Conservation (phyloP, 2,113 vertebrate species). For the Hassar affinis region DNA sequence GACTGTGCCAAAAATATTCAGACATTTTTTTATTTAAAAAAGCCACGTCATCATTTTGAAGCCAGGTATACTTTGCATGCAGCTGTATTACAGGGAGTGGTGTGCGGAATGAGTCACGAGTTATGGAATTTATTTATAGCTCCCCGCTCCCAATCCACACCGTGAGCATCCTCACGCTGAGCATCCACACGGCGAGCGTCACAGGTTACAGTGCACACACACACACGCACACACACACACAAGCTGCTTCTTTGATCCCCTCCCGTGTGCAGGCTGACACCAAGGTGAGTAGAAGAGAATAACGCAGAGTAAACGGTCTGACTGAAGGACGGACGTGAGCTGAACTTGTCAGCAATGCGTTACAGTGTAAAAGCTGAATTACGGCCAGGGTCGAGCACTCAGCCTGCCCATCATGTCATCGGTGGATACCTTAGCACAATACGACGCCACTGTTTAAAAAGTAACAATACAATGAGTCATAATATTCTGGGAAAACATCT, state of each 20-base stretch:
- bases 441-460: not conserved
- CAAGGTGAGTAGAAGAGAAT: not conserved
- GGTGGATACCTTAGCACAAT: not conserved
- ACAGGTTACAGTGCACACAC: constrained; percentile 29
- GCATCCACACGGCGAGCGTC: constrained; percentile 15
- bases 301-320: not conserved
- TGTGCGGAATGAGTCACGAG: constrained; percentile 38
- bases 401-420: not conserved
- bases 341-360: not conserved
- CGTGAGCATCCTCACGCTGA: constrained; percentile 12
- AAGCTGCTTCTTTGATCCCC: not conserved
- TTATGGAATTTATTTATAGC: constrained; percentile 52
- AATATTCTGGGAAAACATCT: not conserved
- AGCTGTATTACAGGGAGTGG: not conserved
- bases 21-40: not conserved
- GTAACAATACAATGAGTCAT: not conserved
- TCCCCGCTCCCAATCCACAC: constrained; percentile 16
- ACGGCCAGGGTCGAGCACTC: not conserved
- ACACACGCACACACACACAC: constrained; percentile 21
- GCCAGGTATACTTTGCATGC: not conserved
- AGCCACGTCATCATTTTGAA: not conserved
- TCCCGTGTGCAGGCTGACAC: not conserved
- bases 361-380: not conserved
- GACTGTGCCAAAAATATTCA: too few species aligned
- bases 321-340: not conserved